These are phyloP conservation scores for Kuschelorhynchus macadamiae DNA, from an alignment of 2,888 invertebrate species.

Conservation along the genomic window DNA sequence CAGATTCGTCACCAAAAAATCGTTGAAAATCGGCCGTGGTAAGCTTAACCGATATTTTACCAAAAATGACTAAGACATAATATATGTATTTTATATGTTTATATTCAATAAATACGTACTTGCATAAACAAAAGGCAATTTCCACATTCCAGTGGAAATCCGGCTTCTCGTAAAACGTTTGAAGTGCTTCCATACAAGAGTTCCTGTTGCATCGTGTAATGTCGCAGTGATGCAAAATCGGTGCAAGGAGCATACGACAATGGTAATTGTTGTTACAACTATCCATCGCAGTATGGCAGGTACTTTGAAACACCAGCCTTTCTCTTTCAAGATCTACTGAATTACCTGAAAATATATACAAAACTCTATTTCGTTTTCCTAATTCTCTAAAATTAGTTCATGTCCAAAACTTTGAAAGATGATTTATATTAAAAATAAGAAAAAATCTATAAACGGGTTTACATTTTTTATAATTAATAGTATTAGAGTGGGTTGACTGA, in stretches of 20 bases:
- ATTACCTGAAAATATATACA: slow-evolving; percentile 64
- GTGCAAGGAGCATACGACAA: slow-evolving; percentile 84
- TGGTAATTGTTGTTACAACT: slow-evolving; percentile 86
- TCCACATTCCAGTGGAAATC: slow-evolving; percentile 88
- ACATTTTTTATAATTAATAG: too few species aligned
- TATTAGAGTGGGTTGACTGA: too few species aligned
- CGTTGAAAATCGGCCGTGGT: too few species aligned
- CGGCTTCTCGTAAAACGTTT: slow-evolving; percentile 87
- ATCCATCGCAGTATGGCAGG: slow-evolving; percentile 89
- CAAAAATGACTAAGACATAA: too few species aligned
- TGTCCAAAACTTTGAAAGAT: too few species aligned
- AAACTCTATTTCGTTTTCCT: background rate
- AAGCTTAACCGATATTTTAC: too few species aligned
- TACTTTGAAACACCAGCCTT: slow-evolving; percentile 74
- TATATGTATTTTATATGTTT: too few species aligned
- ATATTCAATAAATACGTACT: slow-evolving; percentile 83
- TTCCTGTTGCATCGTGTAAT: slow-evolving; percentile 83
- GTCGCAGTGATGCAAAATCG: slow-evolving; percentile 89
- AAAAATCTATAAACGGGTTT: too few species aligned
- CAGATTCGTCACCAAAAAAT: too few species aligned
- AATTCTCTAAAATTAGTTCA: too few species aligned
- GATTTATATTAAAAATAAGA: too few species aligned
- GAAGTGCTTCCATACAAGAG: slow-evolving; percentile 89
- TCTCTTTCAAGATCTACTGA: slow-evolving; percentile 68
- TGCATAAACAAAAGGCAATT: slow-evolving; percentile 94